Percentiles rank a stretch among this genome's conserved stretches.
phyloP scores from a whole-genome alignment of 1,140 invertebrate genomes.

The Reticulitermes speratus region DNA sequence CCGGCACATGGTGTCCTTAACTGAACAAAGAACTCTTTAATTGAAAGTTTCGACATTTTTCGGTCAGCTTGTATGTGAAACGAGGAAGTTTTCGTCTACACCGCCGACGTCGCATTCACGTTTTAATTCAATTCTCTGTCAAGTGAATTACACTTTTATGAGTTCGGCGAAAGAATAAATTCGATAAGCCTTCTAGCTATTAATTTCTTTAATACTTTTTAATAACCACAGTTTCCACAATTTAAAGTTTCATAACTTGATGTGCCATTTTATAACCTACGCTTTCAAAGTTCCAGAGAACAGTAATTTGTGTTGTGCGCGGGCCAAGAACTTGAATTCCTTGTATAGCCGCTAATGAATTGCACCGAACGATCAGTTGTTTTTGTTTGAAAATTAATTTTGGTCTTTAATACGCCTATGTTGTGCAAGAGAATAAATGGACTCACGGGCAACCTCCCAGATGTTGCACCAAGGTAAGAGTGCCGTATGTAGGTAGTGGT shows the following conservation, averaged over 20 bases:
- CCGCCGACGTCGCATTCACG: too few relatives aligned
- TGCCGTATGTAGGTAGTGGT: too few relatives aligned
- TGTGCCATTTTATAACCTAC: background rate
- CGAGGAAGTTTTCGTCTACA: too few relatives aligned
- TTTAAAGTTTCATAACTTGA: background rate
- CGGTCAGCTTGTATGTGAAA: too few relatives aligned
- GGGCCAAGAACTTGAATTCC: background rate
- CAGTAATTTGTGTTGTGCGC: background rate
- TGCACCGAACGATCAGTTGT: background rate
- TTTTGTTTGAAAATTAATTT: background rate
- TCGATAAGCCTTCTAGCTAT: background rate
- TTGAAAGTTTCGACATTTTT: too few relatives aligned
- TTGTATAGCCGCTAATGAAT: background rate
- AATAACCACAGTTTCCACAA: background rate
- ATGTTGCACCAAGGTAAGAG: too few relatives aligned
- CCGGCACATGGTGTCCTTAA: too few relatives aligned
- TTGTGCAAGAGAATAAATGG: too few relatives aligned
- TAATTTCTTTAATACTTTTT: conserved; percentile 20
- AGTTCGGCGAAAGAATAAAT: background rate
- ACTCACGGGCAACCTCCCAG: too few relatives aligned
- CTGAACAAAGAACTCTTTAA: too few relatives aligned
- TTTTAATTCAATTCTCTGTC: conserved; percentile 6
- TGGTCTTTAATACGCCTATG: too few relatives aligned
- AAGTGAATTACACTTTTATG: background rate
- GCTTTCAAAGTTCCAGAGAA: background rate